A percentile compares a stretch with the other conserved stretches of the same genome.
phyloP scores from a whole-genome alignment of 2,888 invertebrate genomes.

The Emmelina monodactyla region DNA sequence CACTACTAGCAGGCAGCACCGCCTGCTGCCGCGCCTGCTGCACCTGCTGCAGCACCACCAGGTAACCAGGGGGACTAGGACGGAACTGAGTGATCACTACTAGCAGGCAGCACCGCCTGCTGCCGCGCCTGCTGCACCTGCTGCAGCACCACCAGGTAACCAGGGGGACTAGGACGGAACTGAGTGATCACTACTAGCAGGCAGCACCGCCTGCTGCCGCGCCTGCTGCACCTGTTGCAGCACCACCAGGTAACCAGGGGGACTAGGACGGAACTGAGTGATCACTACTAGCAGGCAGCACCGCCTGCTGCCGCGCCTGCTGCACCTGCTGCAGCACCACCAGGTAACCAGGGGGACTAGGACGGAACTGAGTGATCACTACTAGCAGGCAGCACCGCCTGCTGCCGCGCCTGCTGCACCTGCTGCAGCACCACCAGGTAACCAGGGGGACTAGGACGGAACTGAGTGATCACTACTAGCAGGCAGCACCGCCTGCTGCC shows the following conservation, averaged over 20 bases:
- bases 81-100: too few species aligned
- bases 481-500: neutral
- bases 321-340: slow-evolving; percentile 1
- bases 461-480: too few species aligned
- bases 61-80: too few species aligned
- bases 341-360: too few species aligned
- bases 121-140: neutral
- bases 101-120: slow-evolving; percentile 15
- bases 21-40: slow-evolving; percentile 11
- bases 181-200: too few species aligned
- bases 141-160: neutral
- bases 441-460: too few species aligned
- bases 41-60: neutral
- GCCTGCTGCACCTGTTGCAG: neutral
- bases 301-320: neutral
- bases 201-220: too few species aligned
- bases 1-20: too few species aligned
- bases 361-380: too few species aligned
- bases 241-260: too few species aligned
- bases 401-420: slow-evolving; percentile 2
- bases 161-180: too few species aligned
- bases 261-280: too few species aligned
- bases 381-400: neutral
- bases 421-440: neutral
- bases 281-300: neutral